Evolutionary conservation across 2,113 vertebrate genomes (phyloP).

Genomic region (Sceloporus tristichus): DNA sequence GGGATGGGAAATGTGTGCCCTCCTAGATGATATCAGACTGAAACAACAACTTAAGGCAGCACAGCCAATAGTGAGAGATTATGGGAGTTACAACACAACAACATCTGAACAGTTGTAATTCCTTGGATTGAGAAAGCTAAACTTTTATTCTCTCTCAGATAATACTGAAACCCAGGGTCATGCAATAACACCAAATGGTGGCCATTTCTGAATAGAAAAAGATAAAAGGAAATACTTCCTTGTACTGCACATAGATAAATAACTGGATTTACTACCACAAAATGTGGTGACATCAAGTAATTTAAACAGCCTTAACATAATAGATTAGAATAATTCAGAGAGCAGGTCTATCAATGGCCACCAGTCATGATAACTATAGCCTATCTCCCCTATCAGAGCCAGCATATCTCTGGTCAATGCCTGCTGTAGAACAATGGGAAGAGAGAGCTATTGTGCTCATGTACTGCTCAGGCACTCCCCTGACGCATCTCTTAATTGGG

Average conservation of each 20-base stretch:
- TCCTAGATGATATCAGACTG: too few species aligned
- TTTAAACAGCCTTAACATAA: neutral
- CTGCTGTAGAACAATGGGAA: neutral
- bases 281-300: neutral
- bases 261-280: neutral
- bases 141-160: neutral
- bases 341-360: neutral
- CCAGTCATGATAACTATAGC: neutral
- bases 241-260: neutral
- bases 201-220: neutral
- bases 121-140: neutral
- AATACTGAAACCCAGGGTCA: neutral
- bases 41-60: neutral
- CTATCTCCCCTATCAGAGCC: neutral
- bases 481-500: neutral
- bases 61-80: neutral
- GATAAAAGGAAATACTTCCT: neutral
- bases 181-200: neutral
- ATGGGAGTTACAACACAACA: neutral
- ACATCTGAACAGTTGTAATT: neutral
- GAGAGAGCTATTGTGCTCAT: neutral
- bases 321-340: neutral
- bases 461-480: neutral
- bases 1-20: too few species aligned
- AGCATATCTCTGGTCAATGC: neutral